Conservation (phyloP, 35 echinoderm and acorn worm species). For the Acanthaster planci region DNA sequence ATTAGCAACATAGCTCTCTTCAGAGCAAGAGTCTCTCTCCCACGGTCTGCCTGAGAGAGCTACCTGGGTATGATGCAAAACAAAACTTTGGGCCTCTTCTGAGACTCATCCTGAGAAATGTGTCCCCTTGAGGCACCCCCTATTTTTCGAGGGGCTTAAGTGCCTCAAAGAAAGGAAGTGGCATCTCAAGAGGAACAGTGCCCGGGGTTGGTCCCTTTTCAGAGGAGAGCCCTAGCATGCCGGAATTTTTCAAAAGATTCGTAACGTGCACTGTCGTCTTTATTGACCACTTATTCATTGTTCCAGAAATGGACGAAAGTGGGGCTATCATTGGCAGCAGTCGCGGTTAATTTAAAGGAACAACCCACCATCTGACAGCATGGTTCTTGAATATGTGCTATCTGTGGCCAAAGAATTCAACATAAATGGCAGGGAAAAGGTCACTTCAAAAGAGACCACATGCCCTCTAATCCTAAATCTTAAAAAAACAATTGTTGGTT, state of each 20-base stretch:
- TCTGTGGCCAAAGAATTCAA: too few species aligned
- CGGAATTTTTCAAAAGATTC: slow-evolving; percentile 5
- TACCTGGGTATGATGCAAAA: not conserved
- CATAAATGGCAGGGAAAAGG: too few species aligned
- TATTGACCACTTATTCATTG: slow-evolving; percentile 1
- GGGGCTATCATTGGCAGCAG: not conserved
- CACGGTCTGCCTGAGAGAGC: not conserved
- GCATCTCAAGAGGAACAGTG: slow-evolving; percentile 2
- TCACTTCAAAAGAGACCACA: too few species aligned
- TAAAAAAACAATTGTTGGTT: too few species aligned
- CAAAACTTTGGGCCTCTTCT: slow-evolving; percentile 6
- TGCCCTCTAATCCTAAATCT: too few species aligned
- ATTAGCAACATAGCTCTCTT: not conserved
- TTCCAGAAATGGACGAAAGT: not conserved
- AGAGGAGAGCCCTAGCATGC: not conserved
- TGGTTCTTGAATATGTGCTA: too few species aligned
- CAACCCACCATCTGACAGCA: too few species aligned
- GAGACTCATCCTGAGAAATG: not conserved
- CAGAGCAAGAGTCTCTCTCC: not conserved
- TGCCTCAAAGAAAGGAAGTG: slow-evolving; percentile 14
- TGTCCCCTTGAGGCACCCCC: not conserved
- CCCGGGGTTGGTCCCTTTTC: not conserved
- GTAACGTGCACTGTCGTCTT: not conserved
- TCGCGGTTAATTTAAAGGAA: too few species aligned
- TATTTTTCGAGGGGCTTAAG: not conserved